Base-by-base conservation (phyloP, 2,797 vertebrate genomes). In the Sebastolobus alascanus region DNA sequence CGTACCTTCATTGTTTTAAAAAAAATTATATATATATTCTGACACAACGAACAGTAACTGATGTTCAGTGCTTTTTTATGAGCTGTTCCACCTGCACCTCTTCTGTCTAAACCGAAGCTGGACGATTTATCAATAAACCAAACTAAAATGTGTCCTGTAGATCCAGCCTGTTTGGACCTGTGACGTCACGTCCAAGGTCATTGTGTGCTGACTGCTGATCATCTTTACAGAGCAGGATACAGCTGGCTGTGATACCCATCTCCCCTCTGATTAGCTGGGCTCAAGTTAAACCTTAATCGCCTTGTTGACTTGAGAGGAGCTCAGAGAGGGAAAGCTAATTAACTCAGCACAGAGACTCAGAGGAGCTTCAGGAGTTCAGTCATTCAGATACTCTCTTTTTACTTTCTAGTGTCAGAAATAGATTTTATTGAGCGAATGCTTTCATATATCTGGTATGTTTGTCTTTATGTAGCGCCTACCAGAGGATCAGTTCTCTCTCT, bases 201-300 rank as follows among this genome's bases (percentile, higher is more conserved):
- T 55, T 18, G 63, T 59, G 52, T 61, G 74, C 75, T 84, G 66
- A 52, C 72, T n/a, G 43, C 66, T 52, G 80, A 82, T 86, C 64
- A 4, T 77, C 77, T 80, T 77, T 68, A 2, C 73, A 4, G 79
- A 25, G 3, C 56, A 50, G 83, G 80, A 68, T 90, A 72, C 89
- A 93, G 87, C 75, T 82, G 87, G 72, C 87, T 63, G 56, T 69
- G 89, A 89, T 86, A 87, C 77, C 63, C 81, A 84, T 87, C 83
- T 83, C 75, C 77, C 69, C 60, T 73, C 80, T 83, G 85, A 93
- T 90, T 66, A 89, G 84, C 79, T 3, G 25, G n/a, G 84, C 77
- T 90, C 87, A 79, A 75, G 73, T 59, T 52, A 82, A 92, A 85
- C 83, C 81, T 55, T 91, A 90, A 92, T 93, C 90, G 72, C 84